These are phyloP conservation scores for Contarinia nasturtii DNA, from an alignment of 1,140 invertebrate genomes.

Conservation along the genomic window DNA sequence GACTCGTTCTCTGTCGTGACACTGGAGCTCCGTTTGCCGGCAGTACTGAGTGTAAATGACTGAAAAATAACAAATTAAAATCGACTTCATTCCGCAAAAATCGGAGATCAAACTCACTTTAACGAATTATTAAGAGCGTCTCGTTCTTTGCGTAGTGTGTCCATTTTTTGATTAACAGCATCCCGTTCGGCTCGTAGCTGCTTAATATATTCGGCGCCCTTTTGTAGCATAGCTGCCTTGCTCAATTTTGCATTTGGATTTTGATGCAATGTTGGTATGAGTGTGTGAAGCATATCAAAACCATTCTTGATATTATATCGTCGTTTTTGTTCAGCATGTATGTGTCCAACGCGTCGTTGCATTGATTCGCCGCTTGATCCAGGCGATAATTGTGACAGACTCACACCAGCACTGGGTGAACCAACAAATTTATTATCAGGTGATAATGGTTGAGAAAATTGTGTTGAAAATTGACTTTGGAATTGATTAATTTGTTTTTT, in stretches of 20 bases:
- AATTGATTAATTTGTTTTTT: too few relatives aligned
- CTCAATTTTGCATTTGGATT: constrained; percentile 82
- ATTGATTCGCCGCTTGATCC: not conserved
- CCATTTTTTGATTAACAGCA: constrained; percentile 79
- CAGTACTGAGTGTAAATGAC: constrained; percentile 81
- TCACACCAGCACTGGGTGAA: too few relatives aligned
- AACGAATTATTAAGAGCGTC: constrained; percentile 80
- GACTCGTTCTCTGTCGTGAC: constrained; percentile 69
- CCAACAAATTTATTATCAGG: too few relatives aligned
- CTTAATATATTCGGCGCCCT: constrained; percentile 88
- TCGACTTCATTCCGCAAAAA: not conserved
- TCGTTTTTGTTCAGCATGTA: constrained; percentile 95
- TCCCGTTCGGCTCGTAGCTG: constrained; percentile 70
- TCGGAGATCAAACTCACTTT: constrained; percentile 38
- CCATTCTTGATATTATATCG: constrained; percentile 95
- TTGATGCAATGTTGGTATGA: constrained; percentile 82
- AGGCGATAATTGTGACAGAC: too few relatives aligned
- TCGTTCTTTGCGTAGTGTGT: constrained; percentile 66
- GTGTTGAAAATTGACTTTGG: too few relatives aligned
- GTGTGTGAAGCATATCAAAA: constrained; percentile 80
- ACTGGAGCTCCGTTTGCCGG: constrained; percentile 91
- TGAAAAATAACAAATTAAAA: constrained; percentile 18
- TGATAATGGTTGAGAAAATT: too few relatives aligned
- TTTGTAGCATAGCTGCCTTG: constrained; percentile 93
- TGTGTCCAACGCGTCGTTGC: constrained; percentile 62